Base-by-base conservation (phyloP, 1,140 invertebrate genomes). In the Drosophila leontia region DNA sequence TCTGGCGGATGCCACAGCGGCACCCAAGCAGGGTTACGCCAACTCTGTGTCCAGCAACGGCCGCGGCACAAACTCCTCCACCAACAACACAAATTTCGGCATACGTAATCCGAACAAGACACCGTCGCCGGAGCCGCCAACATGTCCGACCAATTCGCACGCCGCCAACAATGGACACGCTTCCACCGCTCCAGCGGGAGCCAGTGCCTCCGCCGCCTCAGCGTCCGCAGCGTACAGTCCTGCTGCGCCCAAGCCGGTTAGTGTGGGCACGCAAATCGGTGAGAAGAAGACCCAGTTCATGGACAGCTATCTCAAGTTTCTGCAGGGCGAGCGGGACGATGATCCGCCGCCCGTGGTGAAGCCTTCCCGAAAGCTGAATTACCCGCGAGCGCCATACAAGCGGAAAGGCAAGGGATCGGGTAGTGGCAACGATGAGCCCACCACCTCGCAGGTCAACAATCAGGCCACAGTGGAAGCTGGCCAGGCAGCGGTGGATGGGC, bases 291-390 rank as follows among this genome's bases (percentile, higher is more conserved):
- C 95, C 34, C 96, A 96, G 65, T 97, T 97, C 92, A 97, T 97
- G 96, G 96, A 95, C 78, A 97, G 96, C 92, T 97, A 97, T 93
- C 93, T 97, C 44, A 97, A 97, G 91, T 97, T 97, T 93, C 93
- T 97, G 78, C 96, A 97, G 94, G 96, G 96, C 53, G 96, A 97
- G 84, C 94, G 95, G 34, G 96, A 97, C 60, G 95, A 95, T 39
- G 96, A 96, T 78, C 96, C 96, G n/a, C 96, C 96, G 37, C 95
- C 96, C 13, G 85, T 92, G 34, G 88, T 91, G 34, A 92, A 92
- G 55, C 90, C 82, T n/a, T 86, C 91, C 6, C 82, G 91, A 7
- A 92, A 92, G 47, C 51, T 91, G 0, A 92, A 91, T 45, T 92
- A 92, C 72, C 82, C 90, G 42, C 78, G 90, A 51, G 65, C 91